Evolutionary conservation across 2,797 vertebrate species (phyloP).

Genomic region (Antrozous pallidus): DNA sequence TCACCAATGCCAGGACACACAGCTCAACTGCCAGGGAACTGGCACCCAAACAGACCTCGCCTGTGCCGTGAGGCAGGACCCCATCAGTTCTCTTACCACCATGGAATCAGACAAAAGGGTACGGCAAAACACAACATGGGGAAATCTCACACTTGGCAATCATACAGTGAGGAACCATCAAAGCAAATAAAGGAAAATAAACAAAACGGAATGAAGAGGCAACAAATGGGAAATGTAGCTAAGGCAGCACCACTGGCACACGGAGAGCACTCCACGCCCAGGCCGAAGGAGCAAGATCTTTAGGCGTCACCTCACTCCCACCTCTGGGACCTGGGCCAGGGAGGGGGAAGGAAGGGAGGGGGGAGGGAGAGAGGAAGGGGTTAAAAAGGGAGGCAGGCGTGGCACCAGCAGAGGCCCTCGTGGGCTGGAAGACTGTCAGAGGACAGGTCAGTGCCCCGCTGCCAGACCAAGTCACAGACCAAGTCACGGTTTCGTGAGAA

Average conservation of each 20-base stretch:
- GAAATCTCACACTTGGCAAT: neutral
- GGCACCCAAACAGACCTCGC: neutral
- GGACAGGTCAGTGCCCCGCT: too few species aligned
- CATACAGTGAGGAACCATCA: neutral
- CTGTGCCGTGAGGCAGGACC: neutral
- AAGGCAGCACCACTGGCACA: neutral
- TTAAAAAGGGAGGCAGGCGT: too few species aligned
- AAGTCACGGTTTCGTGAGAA: accelerated
- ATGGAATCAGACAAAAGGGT: neutral
- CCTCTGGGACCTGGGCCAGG: neutral
- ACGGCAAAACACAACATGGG: neutral
- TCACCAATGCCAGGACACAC: neutral
- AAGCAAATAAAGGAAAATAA: neutral
- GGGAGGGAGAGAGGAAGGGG: too few species aligned
- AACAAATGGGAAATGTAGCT: neutral
- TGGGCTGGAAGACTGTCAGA: too few species aligned
- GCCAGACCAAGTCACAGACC: too few species aligned
- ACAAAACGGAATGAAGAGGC: neutral
- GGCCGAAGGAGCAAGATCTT: neutral
- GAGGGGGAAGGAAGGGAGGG: accelerated
- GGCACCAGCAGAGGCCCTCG: neutral
- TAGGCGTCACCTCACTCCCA: neutral
- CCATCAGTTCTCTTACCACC: neutral
- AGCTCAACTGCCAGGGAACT: neutral
- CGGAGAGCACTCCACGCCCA: neutral